Conservation (phyloP, 2,797 vertebrate genomes). For the Helostoma temminkii region DNA sequence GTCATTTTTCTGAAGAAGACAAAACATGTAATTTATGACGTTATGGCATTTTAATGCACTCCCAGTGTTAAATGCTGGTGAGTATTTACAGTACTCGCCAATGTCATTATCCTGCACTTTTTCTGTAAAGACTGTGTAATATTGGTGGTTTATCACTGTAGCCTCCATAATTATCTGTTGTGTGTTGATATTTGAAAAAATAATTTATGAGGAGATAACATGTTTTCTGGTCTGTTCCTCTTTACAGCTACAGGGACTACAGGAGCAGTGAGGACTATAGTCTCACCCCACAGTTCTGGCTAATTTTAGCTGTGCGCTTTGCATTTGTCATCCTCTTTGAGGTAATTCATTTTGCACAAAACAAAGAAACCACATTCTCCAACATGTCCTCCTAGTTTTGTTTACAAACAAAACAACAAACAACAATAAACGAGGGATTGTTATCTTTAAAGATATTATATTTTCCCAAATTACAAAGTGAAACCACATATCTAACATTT, state of each 20-base stretch:
- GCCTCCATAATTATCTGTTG: neutral
- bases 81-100: neutral
- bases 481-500: conserved; percentile 25
- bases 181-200: conserved; percentile 7
- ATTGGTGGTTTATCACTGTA: neutral
- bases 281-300: conserved; percentile 90
- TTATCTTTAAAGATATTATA: conserved; percentile 1
- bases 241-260: conserved; percentile 92
- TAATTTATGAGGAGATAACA: neutral
- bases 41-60: neutral
- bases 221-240: conserved; percentile 7
- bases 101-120: neutral
- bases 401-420: too few species aligned
- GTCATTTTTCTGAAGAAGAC: neutral
- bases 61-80: conserved; percentile 4
- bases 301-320: conserved; percentile 91
- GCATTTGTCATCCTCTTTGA: conserved; percentile 95
- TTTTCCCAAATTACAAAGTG: neutral
- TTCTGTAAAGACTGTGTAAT: neutral
- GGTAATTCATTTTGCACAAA: conserved; percentile 72
- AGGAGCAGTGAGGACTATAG: conserved; percentile 84
- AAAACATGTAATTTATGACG: conserved; percentile 9
- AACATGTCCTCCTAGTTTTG: neutral
- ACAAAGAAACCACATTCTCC: neutral
- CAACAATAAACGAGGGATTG: neutral